Conservation (phyloP, 2,797 vertebrate genomes). For the Bryconaethiops microstoma region DNA sequence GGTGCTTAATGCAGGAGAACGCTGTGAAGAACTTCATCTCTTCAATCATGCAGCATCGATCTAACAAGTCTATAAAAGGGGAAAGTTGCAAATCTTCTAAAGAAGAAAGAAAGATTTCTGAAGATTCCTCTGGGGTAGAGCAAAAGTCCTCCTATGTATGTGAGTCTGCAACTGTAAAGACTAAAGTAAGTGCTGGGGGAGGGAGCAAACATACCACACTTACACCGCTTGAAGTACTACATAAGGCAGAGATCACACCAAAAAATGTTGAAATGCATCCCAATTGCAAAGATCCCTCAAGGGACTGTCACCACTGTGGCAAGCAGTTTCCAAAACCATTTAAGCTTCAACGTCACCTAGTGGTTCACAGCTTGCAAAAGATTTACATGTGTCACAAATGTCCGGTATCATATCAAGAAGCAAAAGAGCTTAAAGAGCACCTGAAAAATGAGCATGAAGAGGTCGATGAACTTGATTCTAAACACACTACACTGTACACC, state of each 20-base stretch:
- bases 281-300: conserved; percentile 95
- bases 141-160: conserved; percentile 63
- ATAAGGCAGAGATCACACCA: conserved; percentile 75
- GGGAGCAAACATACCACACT: conserved; percentile 71
- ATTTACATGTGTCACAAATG: conserved; percentile 94
- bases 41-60: conserved; percentile 83
- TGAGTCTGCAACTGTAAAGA: conserved; percentile 71
- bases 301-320: conserved; percentile 98
- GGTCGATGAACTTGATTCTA: conserved; percentile 86
- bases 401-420: conserved; percentile 90
- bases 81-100: conserved; percentile 66
- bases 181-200: conserved; percentile 67
- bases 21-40: conserved; percentile 88
- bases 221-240: conserved; percentile 74
- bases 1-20: conserved; percentile 82
- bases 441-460: conserved; percentile 84
- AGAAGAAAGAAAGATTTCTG: conserved; percentile 69
- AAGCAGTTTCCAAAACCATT: conserved; percentile 99
- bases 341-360: conserved; percentile 96
- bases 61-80: conserved; percentile 73
- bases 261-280: conserved; percentile 86
- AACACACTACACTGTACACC: conserved; percentile 92
- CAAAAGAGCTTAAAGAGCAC: conserved; percentile 88
- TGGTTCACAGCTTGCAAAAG: conserved; percentile 96
- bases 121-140: conserved; percentile 65